Evolutionary conservation across 2,113 vertebrate genomes (phyloP), one percentile per base, ranked within the genome.

Genomic region (Mohoua ochrocephala): DNA sequence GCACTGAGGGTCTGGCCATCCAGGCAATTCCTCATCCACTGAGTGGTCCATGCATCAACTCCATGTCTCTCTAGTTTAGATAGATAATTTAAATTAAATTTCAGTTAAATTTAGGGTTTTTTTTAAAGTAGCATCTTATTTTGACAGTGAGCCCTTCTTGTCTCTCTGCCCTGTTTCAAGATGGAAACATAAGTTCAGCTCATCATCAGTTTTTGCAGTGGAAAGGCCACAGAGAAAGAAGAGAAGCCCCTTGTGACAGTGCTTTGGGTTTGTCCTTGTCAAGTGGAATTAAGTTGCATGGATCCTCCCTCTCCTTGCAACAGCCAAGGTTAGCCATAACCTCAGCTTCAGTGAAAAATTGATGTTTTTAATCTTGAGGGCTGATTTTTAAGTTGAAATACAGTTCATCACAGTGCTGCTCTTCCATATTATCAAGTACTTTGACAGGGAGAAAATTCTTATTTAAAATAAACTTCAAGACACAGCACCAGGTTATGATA

Each of bases 381-480:
- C 56, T 76, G 81, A 89, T 89, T 96, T 95, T 77, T 49, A 90
- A 68, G 60, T 27, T 68, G 84, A 94, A 96, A 78, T 67, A 75
- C 41, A 68, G 37, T 91, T 93, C n/a, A 80, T 91, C 59, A 33
- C 19, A 16, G 64, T 90, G 70, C 56, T 67, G 41, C 63, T 79
- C 41, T 94, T 70, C 59, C 11, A 22, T 74, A 42, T 87, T 73
- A 87, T 76, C n/a, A 84, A 90, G 56, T 75, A n/a, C 31, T 80
- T 65, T 87, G 50, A 49, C 47, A 54, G n/a, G 89, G 53, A 87
- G 31, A 63, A 41, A 73, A 37, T 75, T 83, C 37, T 69, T 67
- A 54, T 64, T 81, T 73, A 78, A 69, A 96, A 87, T 54, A 67
- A 95, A n/a, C 57, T 35, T 18, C 13, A 44, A 33, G 56, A 54